A percentile compares a stretch with the other conserved stretches of the same genome.
Conservation (phyloP, 1,140 invertebrate genomes). For the Drosophila takahashii region DNA sequence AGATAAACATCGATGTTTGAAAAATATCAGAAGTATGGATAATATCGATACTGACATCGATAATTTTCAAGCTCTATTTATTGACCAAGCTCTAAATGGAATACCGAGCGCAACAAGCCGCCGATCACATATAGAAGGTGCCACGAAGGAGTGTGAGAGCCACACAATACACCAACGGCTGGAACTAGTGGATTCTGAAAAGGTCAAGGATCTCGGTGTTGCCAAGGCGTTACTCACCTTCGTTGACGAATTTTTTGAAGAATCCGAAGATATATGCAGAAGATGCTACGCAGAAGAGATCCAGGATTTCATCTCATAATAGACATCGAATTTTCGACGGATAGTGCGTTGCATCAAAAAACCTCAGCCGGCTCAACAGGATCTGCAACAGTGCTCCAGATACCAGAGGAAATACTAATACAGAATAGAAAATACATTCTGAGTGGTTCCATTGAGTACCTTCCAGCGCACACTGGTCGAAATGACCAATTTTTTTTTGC, state of each 20-base stretch:
- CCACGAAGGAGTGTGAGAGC: not conserved
- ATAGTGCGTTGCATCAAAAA: not conserved
- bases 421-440: not conserved
- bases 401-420: not conserved
- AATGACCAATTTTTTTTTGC: too few species aligned
- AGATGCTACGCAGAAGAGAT: not conserved
- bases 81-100: not conserved
- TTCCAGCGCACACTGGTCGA: too few species aligned
- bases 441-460: slow-evolving; percentile 1
- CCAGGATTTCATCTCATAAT: not conserved
- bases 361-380: not conserved
- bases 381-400: not conserved
- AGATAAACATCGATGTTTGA: too few species aligned
- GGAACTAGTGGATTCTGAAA: not conserved
- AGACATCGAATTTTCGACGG: not conserved
- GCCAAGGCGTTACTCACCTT: not conserved
- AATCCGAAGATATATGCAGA: not conserved
- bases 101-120: not conserved
- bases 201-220: not conserved
- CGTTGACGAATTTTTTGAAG: not conserved
- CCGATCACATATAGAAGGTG: not conserved
- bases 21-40: too few species aligned
- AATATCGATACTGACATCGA: too few species aligned
- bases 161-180: not conserved
- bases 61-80: too few species aligned